Percentiles rank a stretch among this genome's conserved stretches.
phyloP scores from a whole-genome alignment of 2,888 invertebrate species.

The Aphidoletes aphidimyza region DNA sequence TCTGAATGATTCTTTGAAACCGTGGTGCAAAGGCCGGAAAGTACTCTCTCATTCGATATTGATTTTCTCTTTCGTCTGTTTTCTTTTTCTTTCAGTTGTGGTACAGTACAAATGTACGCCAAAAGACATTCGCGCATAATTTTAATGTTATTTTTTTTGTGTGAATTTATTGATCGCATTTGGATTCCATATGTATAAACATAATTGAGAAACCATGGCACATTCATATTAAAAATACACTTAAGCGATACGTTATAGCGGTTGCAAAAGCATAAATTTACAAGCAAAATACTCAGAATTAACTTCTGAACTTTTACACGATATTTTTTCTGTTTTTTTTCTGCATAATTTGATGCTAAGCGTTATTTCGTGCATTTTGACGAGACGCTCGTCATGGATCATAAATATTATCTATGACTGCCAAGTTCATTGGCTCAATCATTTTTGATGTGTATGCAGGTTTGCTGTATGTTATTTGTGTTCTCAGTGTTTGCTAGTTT shows the following conservation, averaged over 20 bases:
- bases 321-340: background rate
- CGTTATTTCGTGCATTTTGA: conserved; percentile 20
- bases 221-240: no score
- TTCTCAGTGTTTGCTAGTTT: background rate
- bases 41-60: background rate
- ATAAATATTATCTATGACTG: conserved; percentile 1
- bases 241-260: no score
- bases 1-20: background rate
- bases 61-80: background rate
- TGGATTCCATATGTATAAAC: background rate
- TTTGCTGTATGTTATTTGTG: background rate
- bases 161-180: conserved; percentile 16
- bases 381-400: background rate
- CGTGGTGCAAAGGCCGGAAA: background rate
- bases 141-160: background rate
- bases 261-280: background rate
- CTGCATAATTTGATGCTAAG: background rate
- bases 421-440: background rate
- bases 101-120: no score
- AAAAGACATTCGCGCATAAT: conserved; percentile 6
- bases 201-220: background rate
- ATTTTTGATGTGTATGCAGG: background rate
- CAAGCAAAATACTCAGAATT: background rate
- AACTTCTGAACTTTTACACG: background rate
- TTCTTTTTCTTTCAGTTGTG: background rate